Evolutionary conservation across 2,113 vertebrate species (phyloP).

Genomic region (Edolisoma coerulescens): DNA sequence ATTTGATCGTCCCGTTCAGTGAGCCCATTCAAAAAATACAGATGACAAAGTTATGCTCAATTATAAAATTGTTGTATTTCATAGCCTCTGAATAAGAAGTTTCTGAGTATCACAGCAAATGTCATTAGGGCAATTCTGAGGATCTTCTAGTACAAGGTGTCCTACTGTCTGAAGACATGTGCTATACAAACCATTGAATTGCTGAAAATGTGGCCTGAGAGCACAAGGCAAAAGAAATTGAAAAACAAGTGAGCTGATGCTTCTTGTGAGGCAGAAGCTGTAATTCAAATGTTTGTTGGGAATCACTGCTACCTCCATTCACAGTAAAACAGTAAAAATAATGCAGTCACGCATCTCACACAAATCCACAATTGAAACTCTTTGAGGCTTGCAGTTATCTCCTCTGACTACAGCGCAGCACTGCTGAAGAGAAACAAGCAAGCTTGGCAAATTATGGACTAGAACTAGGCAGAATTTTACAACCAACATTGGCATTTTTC

Average conservation of each 20-base stretch:
- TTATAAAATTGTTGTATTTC: not conserved
- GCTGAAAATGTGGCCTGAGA: not conserved
- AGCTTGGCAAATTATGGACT: not conserved
- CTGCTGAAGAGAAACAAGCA: not conserved
- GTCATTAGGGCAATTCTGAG: not conserved
- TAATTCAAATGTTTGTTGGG: not conserved
- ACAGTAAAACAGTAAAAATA: not conserved
- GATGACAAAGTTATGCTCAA: not conserved
- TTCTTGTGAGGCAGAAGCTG: not conserved
- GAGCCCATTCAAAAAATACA: not conserved
- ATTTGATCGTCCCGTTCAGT: not conserved
- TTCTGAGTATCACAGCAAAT: not conserved
- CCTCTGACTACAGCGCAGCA: rapidly evolving
- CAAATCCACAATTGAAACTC: not conserved
- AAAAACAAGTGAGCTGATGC: not conserved
- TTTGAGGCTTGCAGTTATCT: not conserved
- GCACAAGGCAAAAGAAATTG: not conserved
- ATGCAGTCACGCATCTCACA: rapidly evolving
- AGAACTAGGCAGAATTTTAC: not conserved
- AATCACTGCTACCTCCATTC: not conserved
- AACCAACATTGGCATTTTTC: not conserved
- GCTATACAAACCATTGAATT: not conserved
- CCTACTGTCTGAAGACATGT: not conserved
- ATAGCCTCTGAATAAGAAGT: not conserved
- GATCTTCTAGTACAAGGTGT: not conserved